Base-by-base conservation (phyloP, 2,113 vertebrate species). In the Thunnus maccoyii region DNA sequence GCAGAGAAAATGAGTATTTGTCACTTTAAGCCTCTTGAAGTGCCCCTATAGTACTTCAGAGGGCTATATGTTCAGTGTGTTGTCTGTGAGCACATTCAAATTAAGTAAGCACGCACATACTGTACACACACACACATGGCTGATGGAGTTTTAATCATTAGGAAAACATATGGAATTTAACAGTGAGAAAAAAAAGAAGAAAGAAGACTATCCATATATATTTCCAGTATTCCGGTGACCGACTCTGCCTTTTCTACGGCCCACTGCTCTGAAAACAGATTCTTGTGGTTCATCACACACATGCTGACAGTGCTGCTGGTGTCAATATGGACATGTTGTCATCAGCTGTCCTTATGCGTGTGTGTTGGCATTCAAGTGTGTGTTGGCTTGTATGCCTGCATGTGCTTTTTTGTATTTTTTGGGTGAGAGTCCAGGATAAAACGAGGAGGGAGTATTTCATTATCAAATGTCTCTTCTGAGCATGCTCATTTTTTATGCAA, bases 1-100 rank as follows among this genome's bases (percentile, higher is more conserved):
- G 78, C 25, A 54, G 70, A 67, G 30, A 68, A 88, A 85, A 80
- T 74, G 41, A 81, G 48, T 55, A 79, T 78, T 79, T 88, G 74
- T 86, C 78, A 68, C 55, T 76, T 76, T 57, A 78, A 56, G 67
- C 30, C 50, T 67, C 70, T 72, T 47, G 25, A 57, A 86, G 41
- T 25, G 64, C 25, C 61, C 47, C 11, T 13, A 9, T 41, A 41
- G 72, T 65, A 36, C 44, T 70, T 52, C 30, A 46, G 41, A 63
- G 22, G 41, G 55, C n/a, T 71, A n/a, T 57, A 25, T 25, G 41
- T 78, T 66, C 63, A 80, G 47, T 52, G 30, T 32, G 30, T 14
- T 54, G 17, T 72, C 58, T 80, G 52, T 15, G 44, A 51, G 61
- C 8, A 20, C 12, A n/a, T 73, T 75, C 4, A 30, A 18, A 74